Conservation (phyloP, 2,797 vertebrate genomes). For the Xenops minutus region DNA sequence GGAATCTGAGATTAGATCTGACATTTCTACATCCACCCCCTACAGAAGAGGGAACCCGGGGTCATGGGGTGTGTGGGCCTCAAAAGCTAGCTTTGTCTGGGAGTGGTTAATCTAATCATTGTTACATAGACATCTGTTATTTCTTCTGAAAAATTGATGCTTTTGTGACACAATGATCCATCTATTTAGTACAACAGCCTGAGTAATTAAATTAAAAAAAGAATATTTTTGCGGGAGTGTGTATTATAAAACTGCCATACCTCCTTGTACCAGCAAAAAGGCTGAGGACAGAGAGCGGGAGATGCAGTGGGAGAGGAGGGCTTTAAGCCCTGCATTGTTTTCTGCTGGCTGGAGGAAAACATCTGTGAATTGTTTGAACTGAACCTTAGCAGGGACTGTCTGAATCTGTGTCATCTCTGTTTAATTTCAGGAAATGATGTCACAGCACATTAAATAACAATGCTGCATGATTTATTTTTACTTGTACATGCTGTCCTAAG, state of each 20-base stretch:
- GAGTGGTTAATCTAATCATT: conserved; percentile 66
- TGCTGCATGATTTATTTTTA: conserved; percentile 76
- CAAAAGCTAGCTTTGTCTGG: conserved; percentile 72
- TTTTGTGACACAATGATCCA: conserved; percentile 82
- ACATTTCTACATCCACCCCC: conserved; percentile 82
- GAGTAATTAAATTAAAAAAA: conserved; percentile 70
- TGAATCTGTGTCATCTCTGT: conserved; percentile 80
- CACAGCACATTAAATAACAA: conserved; percentile 78
- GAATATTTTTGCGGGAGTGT: conserved; percentile 58
- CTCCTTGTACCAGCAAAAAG: conserved; percentile 64
- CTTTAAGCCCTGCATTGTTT: conserved; percentile 77
- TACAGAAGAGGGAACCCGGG: conserved; percentile 63
- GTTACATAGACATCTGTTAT: conserved; percentile 65
- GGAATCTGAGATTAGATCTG: conserved; percentile 71
- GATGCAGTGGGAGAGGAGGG: background rate
- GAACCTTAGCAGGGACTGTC: conserved; percentile 72
- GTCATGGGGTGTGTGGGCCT: conserved; percentile 69
- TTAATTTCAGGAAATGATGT: conserved; percentile 84
- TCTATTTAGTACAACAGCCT: conserved; percentile 70
- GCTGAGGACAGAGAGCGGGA: background rate
- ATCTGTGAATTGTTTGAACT: conserved; percentile 91
- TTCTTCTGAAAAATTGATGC: conserved; percentile 76
- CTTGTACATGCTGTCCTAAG: conserved; percentile 75
- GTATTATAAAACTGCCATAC: conserved; percentile 68
- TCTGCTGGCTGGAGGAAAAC: conserved; percentile 80